Percentiles rank a stretch among this genome's conserved stretches.
These are phyloP conservation scores for Tridacna crocea DNA, from an alignment of 2,888 invertebrate species.

Conservation along the genomic window DNA sequence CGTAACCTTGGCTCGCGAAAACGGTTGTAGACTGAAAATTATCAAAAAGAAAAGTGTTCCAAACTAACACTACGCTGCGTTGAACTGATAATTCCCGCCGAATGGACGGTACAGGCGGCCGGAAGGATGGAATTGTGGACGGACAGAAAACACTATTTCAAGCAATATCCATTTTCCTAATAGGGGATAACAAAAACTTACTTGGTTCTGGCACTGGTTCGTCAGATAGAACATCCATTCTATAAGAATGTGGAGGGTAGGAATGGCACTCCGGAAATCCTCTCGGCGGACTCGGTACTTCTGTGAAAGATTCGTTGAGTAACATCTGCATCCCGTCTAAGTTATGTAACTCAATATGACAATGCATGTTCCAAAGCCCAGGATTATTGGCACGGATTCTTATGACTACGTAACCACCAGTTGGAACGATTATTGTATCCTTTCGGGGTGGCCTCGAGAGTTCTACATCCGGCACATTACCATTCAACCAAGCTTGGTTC, in stretches of 20 bases:
- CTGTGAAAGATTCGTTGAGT: conserved; percentile 73
- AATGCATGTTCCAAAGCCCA: conserved; percentile 80
- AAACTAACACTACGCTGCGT: too few relatives aligned
- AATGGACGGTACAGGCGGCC: too few relatives aligned
- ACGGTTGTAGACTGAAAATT: too few relatives aligned
- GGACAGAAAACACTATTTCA: too few relatives aligned
- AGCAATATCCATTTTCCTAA: too few relatives aligned
- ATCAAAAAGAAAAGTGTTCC: too few relatives aligned
- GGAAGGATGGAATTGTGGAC: too few relatives aligned
- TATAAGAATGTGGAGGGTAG: conserved; percentile 48
- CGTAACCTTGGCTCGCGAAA: too few relatives aligned
- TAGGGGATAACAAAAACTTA: neutral
- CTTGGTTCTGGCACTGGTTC: neutral
- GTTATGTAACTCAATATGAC: conserved; percentile 78
- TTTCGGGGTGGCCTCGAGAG: conserved; percentile 73
- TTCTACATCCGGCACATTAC: conserved; percentile 72
- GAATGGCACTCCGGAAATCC: conserved; percentile 73
- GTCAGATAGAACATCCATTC: neutral
- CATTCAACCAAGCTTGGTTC: conserved; percentile 71
- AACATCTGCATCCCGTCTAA: conserved; percentile 79
- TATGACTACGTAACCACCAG: conserved; percentile 81
- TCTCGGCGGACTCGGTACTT: conserved; percentile 64
- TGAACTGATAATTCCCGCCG: too few relatives aligned
- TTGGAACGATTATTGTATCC: conserved; percentile 80
- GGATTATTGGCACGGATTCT: conserved; percentile 80